These are phyloP conservation scores for Apeira syringaria DNA, from an alignment of 2,888 invertebrate genomes.

Conservation along the genomic window DNA sequence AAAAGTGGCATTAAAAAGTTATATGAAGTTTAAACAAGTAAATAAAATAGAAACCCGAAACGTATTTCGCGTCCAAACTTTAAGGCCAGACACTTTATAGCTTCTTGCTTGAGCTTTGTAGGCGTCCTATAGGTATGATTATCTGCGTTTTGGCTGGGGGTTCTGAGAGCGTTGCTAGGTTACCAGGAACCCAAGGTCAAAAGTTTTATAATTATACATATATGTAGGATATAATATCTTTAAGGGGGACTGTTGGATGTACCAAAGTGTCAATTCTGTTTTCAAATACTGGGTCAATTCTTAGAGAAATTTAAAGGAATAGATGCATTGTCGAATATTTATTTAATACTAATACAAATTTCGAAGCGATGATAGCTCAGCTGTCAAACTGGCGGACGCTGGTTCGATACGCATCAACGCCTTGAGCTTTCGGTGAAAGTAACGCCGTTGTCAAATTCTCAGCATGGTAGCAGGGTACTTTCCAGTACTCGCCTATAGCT, in stretches of 20 bases:
- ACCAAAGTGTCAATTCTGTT: neutral
- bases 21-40: neutral
- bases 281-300: too few relatives aligned
- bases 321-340: too few relatives aligned
- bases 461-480: too few relatives aligned
- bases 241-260: slow-evolving; percentile 50
- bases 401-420: too few relatives aligned
- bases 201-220: slow-evolving; percentile 63
- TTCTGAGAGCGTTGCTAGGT: slow-evolving; percentile 76
- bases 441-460: too few relatives aligned
- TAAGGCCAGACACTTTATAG: slow-evolving; percentile 42
- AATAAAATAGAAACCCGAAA: slow-evolving; percentile 22
- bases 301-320: too few relatives aligned
- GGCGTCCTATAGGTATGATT: slow-evolving; percentile 73
- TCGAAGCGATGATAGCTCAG: too few relatives aligned
- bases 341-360: too few relatives aligned
- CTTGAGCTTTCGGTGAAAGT: too few relatives aligned
- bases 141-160: slow-evolving; percentile 75
- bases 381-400: too few relatives aligned
- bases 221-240: slow-evolving; percentile 56
- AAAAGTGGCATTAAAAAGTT: neutral
- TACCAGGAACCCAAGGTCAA: slow-evolving; percentile 79
- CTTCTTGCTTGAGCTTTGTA: slow-evolving; percentile 55
- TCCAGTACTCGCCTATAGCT: too few relatives aligned
- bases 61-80: slow-evolving; percentile 19